A percentile compares a stretch with the other conserved stretches of the same genome.
Conservation (phyloP, 1,140 invertebrate species). For the Lineus longissimus region DNA sequence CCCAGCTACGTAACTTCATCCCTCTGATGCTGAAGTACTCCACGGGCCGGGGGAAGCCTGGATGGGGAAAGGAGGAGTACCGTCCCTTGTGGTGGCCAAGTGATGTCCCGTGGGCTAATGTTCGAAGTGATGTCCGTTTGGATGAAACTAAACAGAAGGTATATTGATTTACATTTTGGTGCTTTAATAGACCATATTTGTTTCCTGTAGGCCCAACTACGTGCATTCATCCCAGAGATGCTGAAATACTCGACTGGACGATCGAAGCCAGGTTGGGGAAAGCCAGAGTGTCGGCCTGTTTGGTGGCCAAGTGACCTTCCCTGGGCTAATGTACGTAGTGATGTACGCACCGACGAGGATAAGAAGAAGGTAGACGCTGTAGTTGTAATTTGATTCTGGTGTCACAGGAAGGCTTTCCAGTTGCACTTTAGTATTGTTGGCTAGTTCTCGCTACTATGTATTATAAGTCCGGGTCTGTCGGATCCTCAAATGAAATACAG, state of each 20-base stretch:
- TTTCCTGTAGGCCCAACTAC: conserved; percentile 69
- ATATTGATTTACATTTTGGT: conserved; percentile 14
- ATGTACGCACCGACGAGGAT: conserved; percentile 90
- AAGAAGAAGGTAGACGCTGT: conserved; percentile 80
- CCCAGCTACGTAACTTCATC: conserved; percentile 87
- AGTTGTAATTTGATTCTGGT: conserved; percentile 3
- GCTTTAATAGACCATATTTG: too few species aligned
- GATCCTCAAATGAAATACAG: too few species aligned
- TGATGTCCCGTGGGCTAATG: conserved; percentile 92
- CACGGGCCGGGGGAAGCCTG: conserved; percentile 87
- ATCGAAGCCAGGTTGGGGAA: conserved; percentile 95
- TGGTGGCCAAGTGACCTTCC: conserved; percentile 98
- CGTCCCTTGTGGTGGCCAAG: conserved; percentile 93
- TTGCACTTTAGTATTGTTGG: too few species aligned
- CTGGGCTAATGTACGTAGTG: conserved; percentile 97
- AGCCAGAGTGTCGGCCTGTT: conserved; percentile 86
- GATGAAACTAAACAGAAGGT: conserved; percentile 95
- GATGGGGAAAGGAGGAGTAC: conserved; percentile 90
- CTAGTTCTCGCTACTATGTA: too few species aligned
- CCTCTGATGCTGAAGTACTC: conserved; percentile 94
- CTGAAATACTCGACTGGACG: conserved; percentile 94
- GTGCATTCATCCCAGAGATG: conserved; percentile 97
- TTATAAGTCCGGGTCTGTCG: too few species aligned
- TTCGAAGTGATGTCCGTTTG: conserved; percentile 86
- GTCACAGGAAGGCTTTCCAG: background rate